These are phyloP conservation scores for Drosophila kanapiae DNA, from an alignment of 1,140 invertebrate species.

Conservation along the genomic window DNA sequence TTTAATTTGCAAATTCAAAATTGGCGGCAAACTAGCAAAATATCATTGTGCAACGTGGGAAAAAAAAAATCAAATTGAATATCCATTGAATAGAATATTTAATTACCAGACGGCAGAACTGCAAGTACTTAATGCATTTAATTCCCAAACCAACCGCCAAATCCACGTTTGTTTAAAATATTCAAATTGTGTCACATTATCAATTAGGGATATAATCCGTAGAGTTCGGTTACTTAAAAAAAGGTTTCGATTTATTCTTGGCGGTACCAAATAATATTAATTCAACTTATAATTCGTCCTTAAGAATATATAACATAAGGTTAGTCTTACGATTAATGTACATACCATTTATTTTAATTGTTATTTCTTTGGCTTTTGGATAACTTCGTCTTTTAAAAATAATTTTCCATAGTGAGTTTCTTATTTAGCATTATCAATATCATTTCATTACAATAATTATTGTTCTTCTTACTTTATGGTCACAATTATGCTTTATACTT, in stretches of 20 bases:
- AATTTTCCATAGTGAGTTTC: not conserved
- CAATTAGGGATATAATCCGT: not conserved
- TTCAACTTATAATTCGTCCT: not conserved
- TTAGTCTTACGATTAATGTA: not conserved
- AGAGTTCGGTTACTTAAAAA: not conserved
- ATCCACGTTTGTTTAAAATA: not conserved
- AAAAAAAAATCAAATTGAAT: slow-evolving; percentile 4
- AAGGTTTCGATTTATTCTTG: not conserved
- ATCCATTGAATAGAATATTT: slow-evolving; percentile 31
- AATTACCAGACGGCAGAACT: slow-evolving; percentile 11
- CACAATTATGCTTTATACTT: not conserved
- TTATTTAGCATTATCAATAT: not conserved
- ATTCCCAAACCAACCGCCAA: not conserved
- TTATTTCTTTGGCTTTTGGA: not conserved
- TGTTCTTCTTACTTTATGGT: no score
- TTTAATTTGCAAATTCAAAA: slow-evolving; percentile 39
- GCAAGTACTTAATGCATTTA: not conserved
- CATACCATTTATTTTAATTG: not conserved
- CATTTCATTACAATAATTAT: not conserved
- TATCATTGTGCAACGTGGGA: slow-evolving; percentile 8
- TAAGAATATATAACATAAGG: not conserved
- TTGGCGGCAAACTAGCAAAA: slow-evolving; percentile 9
- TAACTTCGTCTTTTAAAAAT: not conserved
- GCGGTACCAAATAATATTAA: no score
- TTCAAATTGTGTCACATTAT: not conserved